phyloP scores from a whole-genome alignment of 2,113 vertebrate species.

The Hippocampus comes region DNA sequence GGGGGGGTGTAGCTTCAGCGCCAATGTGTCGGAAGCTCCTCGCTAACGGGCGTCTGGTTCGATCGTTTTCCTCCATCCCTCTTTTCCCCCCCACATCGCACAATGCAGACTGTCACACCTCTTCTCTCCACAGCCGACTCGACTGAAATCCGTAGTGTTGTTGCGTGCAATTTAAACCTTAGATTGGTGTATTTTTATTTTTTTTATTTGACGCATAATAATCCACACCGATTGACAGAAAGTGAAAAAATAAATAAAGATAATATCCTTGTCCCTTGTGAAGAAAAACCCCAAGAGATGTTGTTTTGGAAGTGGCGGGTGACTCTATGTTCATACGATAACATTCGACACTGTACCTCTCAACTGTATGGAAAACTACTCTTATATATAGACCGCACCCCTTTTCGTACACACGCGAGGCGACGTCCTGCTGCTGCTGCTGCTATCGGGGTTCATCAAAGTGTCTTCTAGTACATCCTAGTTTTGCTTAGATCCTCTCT shows the following conservation, averaged over 20 bases:
- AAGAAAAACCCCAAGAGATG: slow-evolving; percentile 55
- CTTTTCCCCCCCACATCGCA: slow-evolving; percentile 3
- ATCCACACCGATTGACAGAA: slow-evolving; percentile 54
- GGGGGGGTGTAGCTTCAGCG: background rate
- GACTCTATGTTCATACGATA: slow-evolving; percentile 26
- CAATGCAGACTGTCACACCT: slow-evolving; percentile 52
- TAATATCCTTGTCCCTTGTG: slow-evolving; percentile 62
- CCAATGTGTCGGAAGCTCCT: slow-evolving; percentile 49
- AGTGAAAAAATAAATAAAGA: slow-evolving; percentile 24
- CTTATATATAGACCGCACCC: slow-evolving; percentile 22
- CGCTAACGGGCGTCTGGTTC: slow-evolving; percentile 44
- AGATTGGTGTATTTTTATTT: slow-evolving; percentile 46
- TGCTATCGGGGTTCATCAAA: slow-evolving; percentile 29
- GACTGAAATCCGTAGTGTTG: slow-evolving; percentile 57
- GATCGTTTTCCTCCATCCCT: background rate
- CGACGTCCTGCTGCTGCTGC: slow-evolving; percentile 36
- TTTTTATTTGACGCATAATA: slow-evolving; percentile 69
- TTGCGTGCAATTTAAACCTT: slow-evolving; percentile 59
- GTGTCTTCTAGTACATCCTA: slow-evolving; percentile 44
- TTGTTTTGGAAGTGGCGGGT: slow-evolving; percentile 39
- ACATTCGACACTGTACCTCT: slow-evolving; percentile 47
- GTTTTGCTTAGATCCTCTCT: slow-evolving; percentile 34
- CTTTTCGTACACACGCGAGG: slow-evolving; percentile 31
- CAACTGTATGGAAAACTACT: slow-evolving; percentile 42
- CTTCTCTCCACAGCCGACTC: slow-evolving; percentile 40